Evolutionary conservation across 2,888 invertebrate genomes (phyloP).

Genomic region (Ophioninae sp.): DNA sequence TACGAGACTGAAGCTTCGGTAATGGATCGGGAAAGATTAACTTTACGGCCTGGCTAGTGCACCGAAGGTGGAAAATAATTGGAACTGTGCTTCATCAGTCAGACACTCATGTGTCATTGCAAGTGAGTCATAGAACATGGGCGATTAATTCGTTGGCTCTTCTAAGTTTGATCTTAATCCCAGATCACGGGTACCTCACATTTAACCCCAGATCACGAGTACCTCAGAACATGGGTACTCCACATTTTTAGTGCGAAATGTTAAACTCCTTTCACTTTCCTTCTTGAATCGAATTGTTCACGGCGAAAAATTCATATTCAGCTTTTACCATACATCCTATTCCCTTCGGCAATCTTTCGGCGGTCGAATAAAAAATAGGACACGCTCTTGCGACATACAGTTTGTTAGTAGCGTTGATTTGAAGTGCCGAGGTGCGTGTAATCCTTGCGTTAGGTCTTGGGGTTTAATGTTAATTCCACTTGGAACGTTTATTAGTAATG

Average conservation of each 20-base stretch:
- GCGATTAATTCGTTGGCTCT: not conserved
- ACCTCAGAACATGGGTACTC: not conserved
- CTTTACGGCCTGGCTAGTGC: not conserved
- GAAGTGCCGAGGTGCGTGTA: too few species aligned
- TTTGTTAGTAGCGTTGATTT: too few species aligned
- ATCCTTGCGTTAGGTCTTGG: too few species aligned
- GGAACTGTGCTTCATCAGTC: not conserved
- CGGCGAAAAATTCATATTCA: too few species aligned
- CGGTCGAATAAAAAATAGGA: too few species aligned
- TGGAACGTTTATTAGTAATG: not conserved
- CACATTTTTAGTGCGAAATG: too few species aligned
- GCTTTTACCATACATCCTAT: too few species aligned
- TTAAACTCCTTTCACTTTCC: too few species aligned
- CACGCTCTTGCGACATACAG: too few species aligned
- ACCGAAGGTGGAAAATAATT: conserved; percentile 10
- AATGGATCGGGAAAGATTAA: conserved; percentile 16
- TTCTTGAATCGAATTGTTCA: too few species aligned
- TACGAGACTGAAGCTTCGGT: conserved; percentile 3
- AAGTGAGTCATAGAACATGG: not conserved
- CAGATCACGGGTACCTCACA: not conserved
- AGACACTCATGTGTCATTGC: not conserved
- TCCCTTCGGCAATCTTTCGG: too few species aligned
- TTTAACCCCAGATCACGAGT: not conserved
- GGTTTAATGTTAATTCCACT: not conserved
- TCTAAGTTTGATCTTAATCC: not conserved